A percentile compares a stretch with the other conserved stretches of the same genome.
Conservation (phyloP, 2,888 invertebrate genomes). For the Fragum whitleyi region DNA sequence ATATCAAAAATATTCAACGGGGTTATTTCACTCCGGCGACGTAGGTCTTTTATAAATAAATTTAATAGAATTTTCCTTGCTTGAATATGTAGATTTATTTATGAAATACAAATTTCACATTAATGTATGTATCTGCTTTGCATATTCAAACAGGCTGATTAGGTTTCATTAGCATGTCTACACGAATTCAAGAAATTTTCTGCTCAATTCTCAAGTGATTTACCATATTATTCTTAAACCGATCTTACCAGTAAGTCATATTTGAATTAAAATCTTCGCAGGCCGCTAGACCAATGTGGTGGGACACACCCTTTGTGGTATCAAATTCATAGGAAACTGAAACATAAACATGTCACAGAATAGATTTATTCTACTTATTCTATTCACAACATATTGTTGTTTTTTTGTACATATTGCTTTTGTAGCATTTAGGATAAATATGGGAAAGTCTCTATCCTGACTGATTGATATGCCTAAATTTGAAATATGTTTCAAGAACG, state of each 20-base stretch:
- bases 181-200: too few species aligned
- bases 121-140: too few species aligned
- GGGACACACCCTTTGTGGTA: slow-evolving; percentile 7
- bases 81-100: too few species aligned
- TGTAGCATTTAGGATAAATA: neutral
- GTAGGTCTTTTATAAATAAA: too few species aligned
- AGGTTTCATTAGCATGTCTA: too few species aligned
- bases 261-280: slow-evolving; percentile 19
- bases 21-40: too few species aligned
- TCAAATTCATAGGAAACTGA: slow-evolving; percentile 10
- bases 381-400: neutral
- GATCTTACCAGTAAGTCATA: slow-evolving; percentile 19
- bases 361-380: neutral
- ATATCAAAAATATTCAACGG: too few species aligned
- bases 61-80: too few species aligned
- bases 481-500: neutral
- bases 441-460: neutral
- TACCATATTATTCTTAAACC: too few species aligned
- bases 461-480: neutral
- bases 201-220: too few species aligned
- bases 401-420: neutral
- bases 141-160: too few species aligned
- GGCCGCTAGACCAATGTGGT: slow-evolving; percentile 16
- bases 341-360: neutral
- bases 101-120: too few species aligned